Evolutionary conservation across 2,888 invertebrate species (phyloP), one percentile per base, ranked within the genome.

Genomic region (Caenorhabditis plicata): DNA sequence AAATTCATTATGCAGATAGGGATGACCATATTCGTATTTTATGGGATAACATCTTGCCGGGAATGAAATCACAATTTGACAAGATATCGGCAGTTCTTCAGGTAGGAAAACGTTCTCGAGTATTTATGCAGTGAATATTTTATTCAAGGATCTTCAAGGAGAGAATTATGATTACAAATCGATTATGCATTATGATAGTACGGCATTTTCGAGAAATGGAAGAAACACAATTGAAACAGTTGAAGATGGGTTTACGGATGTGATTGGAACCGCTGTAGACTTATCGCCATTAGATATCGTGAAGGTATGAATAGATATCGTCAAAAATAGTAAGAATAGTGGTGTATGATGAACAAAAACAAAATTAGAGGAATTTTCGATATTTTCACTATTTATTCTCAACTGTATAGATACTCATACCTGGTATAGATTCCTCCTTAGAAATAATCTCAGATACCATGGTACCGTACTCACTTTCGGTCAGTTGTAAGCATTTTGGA

Each of bases 1-100:
- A 4, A 15, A 29, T 13, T 22, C 15, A 2, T 31, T 27, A 38
- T 68, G 23, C 47, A 71, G 82, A 84, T 71, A 74, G 84, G 9
- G 83, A 84, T 52, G 75, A 77, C 22, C 81, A 81, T 56, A 82
- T 84, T 36, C 70, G 63, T 4, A 81, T 83, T 27, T 69, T 78
- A 20, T 77, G 75, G 71, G 76, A 75, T 35, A 83, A 82, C 57
- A 81, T 83, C 46, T 65, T 81, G 42, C 74, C 74, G 35, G 80
- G 80, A 23, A 77, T 81, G 79, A 73, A 75, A 53, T 73, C 73
- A 5, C 80, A 80, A 42, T 80, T 80, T 51, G 78, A 80, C 55
- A 77, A 71, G 42, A 69, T 77, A 7, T 66, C 71, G 0, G 71
- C 68, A 2, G 65, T 67, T 4, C 47, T 71, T 1, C 71, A 70